Evolutionary conservation across 2,113 vertebrate genomes (phyloP), one percentile per base, ranked within the genome.

Genomic region (Ondatra zibethicus): DNA sequence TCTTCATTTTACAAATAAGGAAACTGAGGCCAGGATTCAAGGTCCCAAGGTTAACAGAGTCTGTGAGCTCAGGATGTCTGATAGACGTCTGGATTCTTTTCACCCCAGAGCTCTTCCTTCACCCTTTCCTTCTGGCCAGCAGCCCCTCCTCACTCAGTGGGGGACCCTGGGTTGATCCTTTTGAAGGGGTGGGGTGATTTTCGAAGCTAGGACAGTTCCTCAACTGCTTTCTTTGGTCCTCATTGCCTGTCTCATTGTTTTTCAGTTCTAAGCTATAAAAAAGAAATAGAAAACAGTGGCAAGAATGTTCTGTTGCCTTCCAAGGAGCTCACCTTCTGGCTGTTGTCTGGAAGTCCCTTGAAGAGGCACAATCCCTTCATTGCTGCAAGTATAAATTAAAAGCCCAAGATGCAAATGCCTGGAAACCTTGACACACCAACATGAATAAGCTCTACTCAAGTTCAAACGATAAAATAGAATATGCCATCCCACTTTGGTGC

Each of bases 311-410:
- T 78, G 52, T 81, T 75, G 45, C 94, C 90, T 94, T 88, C 86
- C 96, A 96, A 97, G 92, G 86, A 97, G 94, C 88, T 72, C 89
- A 97, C 95, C 97, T 96, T 95, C 95, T 94, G 85, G 88, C 85
- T 73, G 68, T 72, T 82, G 94, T 66, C 94, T 91, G 91, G 92
- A 86, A 93, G 94, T 73, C 91, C 95, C 97, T 91, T 93, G 92
- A 95, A 96, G 91, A 88, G 73, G 72, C 89, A 86, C 92, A 87
- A 52, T 86, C 92, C 88, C 88, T 88, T 88, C 70, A 25, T 96
- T 95, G n/a, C 95, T 78, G 50, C 89, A 92, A 89, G 93, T 95
- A 95, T 92, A 95, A 97, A 96, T 91, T 88, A 97, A 97, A 81
- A 95, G 92, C 92, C 93, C 92, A 95, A 96, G 86, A 94, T 97